Evolutionary conservation across 1,140 invertebrate genomes (phyloP).

Genomic region (Cataglyphis hispanica): DNA sequence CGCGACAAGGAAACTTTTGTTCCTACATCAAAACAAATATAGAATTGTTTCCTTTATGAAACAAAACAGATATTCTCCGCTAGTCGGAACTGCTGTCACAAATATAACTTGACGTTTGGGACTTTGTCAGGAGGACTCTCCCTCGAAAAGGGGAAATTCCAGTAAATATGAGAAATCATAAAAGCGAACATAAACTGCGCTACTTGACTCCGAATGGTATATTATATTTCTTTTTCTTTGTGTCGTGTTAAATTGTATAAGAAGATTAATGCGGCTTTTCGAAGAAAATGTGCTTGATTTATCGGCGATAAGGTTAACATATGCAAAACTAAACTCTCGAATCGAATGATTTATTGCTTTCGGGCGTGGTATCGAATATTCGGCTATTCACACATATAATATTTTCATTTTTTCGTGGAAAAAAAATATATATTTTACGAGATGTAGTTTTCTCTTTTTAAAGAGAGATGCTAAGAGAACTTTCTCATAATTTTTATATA

Average conservation of each 20-base stretch:
- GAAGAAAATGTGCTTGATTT: conserved; percentile 31
- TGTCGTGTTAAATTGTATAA: conserved; percentile 30
- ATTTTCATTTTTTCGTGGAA: not conserved
- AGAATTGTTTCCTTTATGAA: conserved; percentile 18
- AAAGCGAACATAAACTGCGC: conserved; percentile 15
- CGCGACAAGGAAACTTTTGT: not conserved
- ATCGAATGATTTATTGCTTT: conserved; percentile 38
- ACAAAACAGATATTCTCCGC: too few species aligned
- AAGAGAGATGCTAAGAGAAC: not conserved
- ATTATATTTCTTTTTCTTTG: not conserved
- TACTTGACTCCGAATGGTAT: not conserved
- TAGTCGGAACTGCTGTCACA: not conserved
- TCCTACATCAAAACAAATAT: conserved; percentile 5
- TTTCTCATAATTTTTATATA: conserved; percentile 12
- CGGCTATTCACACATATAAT: not conserved
- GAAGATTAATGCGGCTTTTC: not conserved
- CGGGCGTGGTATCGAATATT: conserved; percentile 2
- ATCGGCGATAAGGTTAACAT: conserved; percentile 27
- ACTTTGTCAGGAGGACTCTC: not conserved
- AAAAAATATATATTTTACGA: conserved; percentile 3
- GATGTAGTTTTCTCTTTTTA: not conserved
- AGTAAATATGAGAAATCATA: conserved; percentile 31
- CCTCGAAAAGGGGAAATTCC: too few species aligned
- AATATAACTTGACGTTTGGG: not conserved
- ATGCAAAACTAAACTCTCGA: conserved; percentile 13